phyloP scores from a whole-genome alignment of 2,797 vertebrate species.

The Lates japonicus region DNA sequence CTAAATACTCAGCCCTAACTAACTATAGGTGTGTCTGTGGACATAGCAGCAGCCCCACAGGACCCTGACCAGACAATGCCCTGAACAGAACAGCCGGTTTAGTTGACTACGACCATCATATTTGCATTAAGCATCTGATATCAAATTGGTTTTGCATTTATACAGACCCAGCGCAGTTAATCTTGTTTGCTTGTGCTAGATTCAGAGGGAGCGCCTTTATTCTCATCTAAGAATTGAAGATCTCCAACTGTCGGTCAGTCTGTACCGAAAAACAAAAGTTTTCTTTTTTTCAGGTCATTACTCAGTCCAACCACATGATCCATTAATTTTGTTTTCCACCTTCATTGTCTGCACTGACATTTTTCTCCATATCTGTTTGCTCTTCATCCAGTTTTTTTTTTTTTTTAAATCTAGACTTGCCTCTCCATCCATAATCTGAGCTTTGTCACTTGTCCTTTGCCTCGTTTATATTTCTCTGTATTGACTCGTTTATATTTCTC shows the following conservation, averaged over 20 bases:
- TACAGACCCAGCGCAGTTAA: neutral
- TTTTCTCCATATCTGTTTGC: neutral
- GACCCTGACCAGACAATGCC: too few species aligned
- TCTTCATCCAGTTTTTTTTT: neutral
- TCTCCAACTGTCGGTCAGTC: neutral
- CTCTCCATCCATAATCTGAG: neutral
- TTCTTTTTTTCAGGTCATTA: neutral
- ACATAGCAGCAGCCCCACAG: too few species aligned
- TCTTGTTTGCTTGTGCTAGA: neutral
- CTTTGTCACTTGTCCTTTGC: neutral
- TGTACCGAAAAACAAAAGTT: neutral
- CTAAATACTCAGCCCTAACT: too few species aligned
- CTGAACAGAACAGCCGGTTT: neutral
- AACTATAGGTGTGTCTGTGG: too few species aligned
- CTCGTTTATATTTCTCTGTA: neutral
- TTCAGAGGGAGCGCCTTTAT: neutral
- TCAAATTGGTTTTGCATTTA: neutral
- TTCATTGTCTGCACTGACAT: neutral
- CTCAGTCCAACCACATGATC: neutral
- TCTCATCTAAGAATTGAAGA: neutral
- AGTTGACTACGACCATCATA: slow-evolving; percentile 10
- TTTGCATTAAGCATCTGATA: slow-evolving; percentile 5
- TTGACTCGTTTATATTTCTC: too few species aligned
- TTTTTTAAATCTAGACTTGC: too few species aligned
- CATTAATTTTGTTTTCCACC: slow-evolving; percentile 5